Conservation (phyloP, 2,113 vertebrate genomes). For the Crocuta crocuta region DNA sequence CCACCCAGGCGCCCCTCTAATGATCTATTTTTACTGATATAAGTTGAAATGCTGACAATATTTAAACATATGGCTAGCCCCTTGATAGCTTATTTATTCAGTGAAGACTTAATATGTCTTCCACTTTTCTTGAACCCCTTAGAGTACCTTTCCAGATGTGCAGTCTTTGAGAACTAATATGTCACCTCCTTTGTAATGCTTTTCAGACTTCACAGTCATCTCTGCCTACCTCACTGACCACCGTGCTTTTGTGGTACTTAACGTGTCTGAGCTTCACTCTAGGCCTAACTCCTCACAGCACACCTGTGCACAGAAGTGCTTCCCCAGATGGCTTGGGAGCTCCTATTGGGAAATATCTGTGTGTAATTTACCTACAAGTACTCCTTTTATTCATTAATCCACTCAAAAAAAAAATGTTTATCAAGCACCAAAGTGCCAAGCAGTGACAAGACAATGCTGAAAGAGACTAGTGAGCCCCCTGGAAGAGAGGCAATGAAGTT, state of each 20-base stretch:
- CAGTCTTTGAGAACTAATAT: neutral
- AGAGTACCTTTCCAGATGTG: neutral
- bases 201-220: neutral
- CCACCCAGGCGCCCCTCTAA: no score
- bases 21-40: neutral
- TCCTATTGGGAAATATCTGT: neutral
- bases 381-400: neutral
- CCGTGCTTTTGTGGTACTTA: accelerated
- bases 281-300: neutral
- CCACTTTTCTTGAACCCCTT: neutral
- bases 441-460: neutral
- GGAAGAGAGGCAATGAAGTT: neutral
- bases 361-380: neutral
- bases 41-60: neutral
- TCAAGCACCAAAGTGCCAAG: neutral
- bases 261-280: neutral
- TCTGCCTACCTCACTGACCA: neutral
- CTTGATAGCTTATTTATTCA: neutral
- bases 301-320: no score
- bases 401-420: neutral
- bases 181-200: neutral
- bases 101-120: neutral
- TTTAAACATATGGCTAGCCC: neutral
- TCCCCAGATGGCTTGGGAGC: neutral
- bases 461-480: neutral